Conservation (phyloP, 2,888 invertebrate species). For the Phasia obesa region DNA sequence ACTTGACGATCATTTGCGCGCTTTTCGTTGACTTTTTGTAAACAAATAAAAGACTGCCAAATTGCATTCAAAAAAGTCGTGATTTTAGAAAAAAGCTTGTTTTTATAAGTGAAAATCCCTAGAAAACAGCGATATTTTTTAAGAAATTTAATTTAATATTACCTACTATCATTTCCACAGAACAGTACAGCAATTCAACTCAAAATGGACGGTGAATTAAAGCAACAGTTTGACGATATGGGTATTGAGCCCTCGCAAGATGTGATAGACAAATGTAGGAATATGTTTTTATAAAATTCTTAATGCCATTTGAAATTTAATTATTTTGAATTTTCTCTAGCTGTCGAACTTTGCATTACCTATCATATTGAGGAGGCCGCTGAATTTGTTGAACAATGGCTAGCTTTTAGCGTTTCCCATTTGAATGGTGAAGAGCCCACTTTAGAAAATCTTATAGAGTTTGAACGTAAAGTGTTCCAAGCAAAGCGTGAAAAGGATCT, state of each 20-base stretch:
- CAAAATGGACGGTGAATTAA: conserved; percentile 78
- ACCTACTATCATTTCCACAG: background rate
- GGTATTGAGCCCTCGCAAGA: conserved; percentile 84
- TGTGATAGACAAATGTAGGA: conserved; percentile 85
- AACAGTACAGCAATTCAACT: background rate
- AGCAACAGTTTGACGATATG: conserved; percentile 86
- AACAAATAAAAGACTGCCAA: conserved; percentile 56
- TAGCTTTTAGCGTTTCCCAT: conserved; percentile 88
- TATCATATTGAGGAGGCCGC: conserved; percentile 87
- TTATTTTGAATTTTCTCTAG: conserved; percentile 38
- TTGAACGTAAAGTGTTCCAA: conserved; percentile 86
- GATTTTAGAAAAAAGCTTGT: background rate
- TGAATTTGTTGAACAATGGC: conserved; percentile 90
- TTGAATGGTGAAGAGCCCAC: conserved; percentile 86
- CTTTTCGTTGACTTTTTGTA: conserved; percentile 55
- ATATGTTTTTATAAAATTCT: background rate
- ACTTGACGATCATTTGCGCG: conserved; percentile 58
- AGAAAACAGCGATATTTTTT: conserved; percentile 7
- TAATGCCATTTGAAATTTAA: background rate
- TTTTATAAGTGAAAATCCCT: background rate
- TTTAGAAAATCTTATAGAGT: conserved; percentile 84
- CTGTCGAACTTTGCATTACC: conserved; percentile 64
- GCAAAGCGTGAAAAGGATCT: conserved; percentile 82
- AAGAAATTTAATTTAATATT: background rate
- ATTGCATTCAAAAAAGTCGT: conserved; percentile 52